Conservation (phyloP, 2,113 vertebrate genomes). For the Corythornis vintsioides region DNA sequence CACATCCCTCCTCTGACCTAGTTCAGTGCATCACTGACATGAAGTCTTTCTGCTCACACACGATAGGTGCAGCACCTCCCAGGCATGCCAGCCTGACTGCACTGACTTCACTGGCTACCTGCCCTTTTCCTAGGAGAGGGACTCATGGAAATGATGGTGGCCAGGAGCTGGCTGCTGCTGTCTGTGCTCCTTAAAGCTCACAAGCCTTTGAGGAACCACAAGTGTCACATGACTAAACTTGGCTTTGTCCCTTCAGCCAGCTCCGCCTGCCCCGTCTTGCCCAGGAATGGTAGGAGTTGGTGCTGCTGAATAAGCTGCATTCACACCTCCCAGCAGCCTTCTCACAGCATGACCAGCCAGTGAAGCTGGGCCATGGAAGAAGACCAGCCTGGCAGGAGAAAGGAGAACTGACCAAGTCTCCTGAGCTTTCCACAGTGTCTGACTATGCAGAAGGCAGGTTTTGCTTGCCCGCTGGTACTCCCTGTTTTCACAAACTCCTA, state of each 20-base stretch:
- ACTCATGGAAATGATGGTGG: background rate
- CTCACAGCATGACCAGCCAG: background rate
- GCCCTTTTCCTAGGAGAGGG: background rate
- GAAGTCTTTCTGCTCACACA: background rate
- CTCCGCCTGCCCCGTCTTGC: background rate
- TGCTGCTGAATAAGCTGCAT: background rate
- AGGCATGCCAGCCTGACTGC: background rate
- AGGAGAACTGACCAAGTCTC: background rate
- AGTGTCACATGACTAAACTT: background rate
- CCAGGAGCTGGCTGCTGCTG: background rate
- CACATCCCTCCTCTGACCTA: background rate
- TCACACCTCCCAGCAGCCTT: background rate
- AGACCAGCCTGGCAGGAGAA: background rate
- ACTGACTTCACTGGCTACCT: background rate
- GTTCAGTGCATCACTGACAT: background rate
- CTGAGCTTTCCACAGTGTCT: background rate
- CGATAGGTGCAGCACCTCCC: background rate
- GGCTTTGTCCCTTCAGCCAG: background rate
- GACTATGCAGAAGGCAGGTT: background rate
- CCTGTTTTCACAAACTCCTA: background rate
- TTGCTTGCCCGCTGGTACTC: background rate
- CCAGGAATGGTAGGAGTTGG: background rate
- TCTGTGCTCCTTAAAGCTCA: background rate
- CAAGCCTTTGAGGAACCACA: background rate
- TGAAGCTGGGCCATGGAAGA: background rate